A percentile compares a stretch with the other conserved stretches of the same genome.
Evolutionary conservation across 2,888 invertebrate genomes (phyloP).

Genomic region (Leptinotarsa haldemani): DNA sequence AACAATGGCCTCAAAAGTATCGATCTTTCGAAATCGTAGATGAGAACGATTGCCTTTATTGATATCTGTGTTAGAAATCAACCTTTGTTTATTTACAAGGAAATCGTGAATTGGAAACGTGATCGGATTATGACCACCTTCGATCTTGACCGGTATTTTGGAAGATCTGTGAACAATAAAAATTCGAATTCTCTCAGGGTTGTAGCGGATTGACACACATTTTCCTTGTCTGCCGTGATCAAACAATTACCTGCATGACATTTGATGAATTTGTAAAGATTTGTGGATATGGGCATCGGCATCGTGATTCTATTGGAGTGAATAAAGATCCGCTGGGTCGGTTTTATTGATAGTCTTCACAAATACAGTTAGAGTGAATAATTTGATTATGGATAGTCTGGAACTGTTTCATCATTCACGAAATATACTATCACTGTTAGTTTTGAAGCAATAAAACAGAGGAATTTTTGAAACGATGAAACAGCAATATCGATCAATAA

Average conservation of each 20-base stretch:
- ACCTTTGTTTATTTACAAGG: slow-evolving; percentile 15
- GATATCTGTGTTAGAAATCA: slow-evolving; percentile 5
- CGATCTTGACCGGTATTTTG: slow-evolving; percentile 26
- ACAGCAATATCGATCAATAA: too few relatives aligned
- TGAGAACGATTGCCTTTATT: background rate
- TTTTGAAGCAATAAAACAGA: too few relatives aligned
- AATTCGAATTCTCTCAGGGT: slow-evolving; percentile 21
- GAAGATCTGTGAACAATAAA: slow-evolving; percentile 28
- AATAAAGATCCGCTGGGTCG: background rate
- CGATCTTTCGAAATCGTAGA: slow-evolving; percentile 5
- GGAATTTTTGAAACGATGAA: too few relatives aligned
- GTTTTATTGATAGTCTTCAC: too few relatives aligned
- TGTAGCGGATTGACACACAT: slow-evolving; percentile 26
- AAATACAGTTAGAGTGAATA: too few relatives aligned
- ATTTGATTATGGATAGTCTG: background rate
- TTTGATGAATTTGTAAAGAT: background rate
- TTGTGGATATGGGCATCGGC: background rate
- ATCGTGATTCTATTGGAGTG: background rate
- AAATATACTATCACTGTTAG: too few relatives aligned
- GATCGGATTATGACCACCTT: slow-evolving; percentile 20
- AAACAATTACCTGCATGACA: slow-evolving; percentile 4
- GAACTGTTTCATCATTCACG: too few relatives aligned
- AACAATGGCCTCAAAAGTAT: background rate
- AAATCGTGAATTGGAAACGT: slow-evolving; percentile 15
- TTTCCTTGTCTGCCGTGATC: slow-evolving; percentile 18